These are phyloP conservation scores for Drosophila lowei DNA, from an alignment of 1,140 invertebrate genomes.

Conservation along the genomic window DNA sequence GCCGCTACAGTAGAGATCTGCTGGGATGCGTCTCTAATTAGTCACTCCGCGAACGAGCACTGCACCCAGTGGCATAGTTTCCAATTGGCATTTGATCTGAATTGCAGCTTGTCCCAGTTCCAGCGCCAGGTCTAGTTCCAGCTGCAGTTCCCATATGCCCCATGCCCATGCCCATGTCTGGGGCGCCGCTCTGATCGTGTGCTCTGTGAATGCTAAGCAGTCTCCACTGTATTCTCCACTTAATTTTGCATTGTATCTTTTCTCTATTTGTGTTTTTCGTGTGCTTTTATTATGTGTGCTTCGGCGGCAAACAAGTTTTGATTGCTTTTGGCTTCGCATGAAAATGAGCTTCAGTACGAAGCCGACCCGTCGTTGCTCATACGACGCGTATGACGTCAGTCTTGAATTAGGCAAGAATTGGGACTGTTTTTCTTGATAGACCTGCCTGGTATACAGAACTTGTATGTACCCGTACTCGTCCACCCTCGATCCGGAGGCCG, in stretches of 20 bases:
- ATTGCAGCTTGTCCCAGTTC: slow-evolving; percentile 32
- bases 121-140: slow-evolving; percentile 22
- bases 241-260: slow-evolving; percentile 62
- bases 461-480: not conserved
- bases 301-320: slow-evolving; percentile 74
- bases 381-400: slow-evolving; percentile 63
- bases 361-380: slow-evolving; percentile 9
- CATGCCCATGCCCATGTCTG: slow-evolving; percentile 16
- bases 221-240: slow-evolving; percentile 61
- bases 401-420: slow-evolving; percentile 71
- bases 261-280: slow-evolving; percentile 24
- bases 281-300: slow-evolving; percentile 51
- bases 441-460: slow-evolving; percentile 30
- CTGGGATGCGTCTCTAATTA: slow-evolving; percentile 18
- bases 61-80: slow-evolving; percentile 21
- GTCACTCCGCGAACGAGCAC: slow-evolving; percentile 14
- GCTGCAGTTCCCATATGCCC: slow-evolving; percentile 27
- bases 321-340: slow-evolving; percentile 60
- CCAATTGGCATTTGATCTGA: slow-evolving; percentile 60
- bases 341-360: slow-evolving; percentile 46
- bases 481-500: slow-evolving; percentile 52
- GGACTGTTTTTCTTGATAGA: slow-evolving; percentile 45
- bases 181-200: slow-evolving; percentile 6
- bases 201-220: slow-evolving; percentile 54
- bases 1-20: slow-evolving; percentile 12